Conservation (phyloP, 2,797 vertebrate genomes). For the Cyclopterus lumpus region DNA sequence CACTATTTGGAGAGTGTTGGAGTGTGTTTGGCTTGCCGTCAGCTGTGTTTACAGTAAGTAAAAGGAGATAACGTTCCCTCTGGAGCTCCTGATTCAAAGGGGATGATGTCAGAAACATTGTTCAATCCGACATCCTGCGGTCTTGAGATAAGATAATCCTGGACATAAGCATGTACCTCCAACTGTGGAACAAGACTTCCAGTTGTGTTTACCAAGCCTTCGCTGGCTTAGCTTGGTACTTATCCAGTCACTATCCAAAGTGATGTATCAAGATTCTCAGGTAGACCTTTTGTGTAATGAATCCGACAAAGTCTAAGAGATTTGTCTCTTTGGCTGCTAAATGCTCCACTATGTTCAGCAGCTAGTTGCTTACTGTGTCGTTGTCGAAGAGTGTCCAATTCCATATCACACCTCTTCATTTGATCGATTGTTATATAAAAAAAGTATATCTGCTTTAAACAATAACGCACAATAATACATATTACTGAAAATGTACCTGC, state of each 20-base stretch:
- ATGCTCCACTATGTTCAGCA: no score
- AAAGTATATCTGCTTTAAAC: no score
- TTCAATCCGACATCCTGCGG: constrained; percentile 15
- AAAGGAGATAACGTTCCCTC: not conserved
- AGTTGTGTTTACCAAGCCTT: not conserved
- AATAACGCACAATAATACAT: no score
- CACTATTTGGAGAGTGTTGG: constrained; percentile 2
- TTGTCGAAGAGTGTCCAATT: no score
- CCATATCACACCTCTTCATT: no score
- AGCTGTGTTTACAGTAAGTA: constrained; percentile 1
- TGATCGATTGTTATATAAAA: no score
- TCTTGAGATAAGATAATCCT: constrained; percentile 15
- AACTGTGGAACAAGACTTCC: constrained; percentile 3
- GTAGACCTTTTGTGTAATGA: not conserved
- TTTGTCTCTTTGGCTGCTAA: no score
- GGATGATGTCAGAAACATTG: constrained; percentile 5
- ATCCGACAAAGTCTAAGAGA: not conserved
- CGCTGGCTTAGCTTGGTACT: not conserved
- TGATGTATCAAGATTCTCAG: not conserved
- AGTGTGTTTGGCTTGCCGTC: not conserved
- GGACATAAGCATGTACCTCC: not conserved
- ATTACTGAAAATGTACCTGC: no score
- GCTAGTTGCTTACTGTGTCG: no score
- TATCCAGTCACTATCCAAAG: not conserved
- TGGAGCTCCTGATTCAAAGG: not conserved